phyloP scores from a whole-genome alignment of 2,888 invertebrate genomes.

The Frankliniella intonsa region DNA sequence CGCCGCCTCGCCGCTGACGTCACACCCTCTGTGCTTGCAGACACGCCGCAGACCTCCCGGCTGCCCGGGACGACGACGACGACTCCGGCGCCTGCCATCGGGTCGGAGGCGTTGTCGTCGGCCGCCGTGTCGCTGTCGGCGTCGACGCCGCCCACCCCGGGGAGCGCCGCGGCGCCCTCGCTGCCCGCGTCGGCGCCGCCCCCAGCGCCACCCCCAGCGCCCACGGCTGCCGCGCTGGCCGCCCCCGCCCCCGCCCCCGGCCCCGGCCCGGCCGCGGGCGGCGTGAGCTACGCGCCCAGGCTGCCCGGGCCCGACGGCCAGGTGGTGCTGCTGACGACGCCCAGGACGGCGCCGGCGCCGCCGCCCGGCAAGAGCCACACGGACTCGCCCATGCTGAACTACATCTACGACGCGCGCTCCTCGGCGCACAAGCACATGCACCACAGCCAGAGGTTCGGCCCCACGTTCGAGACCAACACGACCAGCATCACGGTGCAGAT shows the following conservation, averaged over 20 bases:
- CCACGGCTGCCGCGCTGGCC: neutral
- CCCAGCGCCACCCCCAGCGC: neutral
- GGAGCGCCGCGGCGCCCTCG: neutral
- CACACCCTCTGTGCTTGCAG: neutral
- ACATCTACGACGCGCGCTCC: slow-evolving; percentile 67
- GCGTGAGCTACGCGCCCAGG: neutral
- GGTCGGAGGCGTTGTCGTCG: neutral
- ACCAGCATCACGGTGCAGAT: slow-evolving; percentile 69
- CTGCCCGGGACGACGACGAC: neutral
- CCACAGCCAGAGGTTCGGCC: slow-evolving; percentile 46
- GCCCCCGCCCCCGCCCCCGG: neutral
- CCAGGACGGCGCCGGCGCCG: neutral
- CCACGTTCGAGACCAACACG: slow-evolving; percentile 60
- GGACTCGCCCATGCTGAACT: slow-evolving; percentile 67
- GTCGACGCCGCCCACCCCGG: neutral
- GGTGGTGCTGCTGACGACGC: neutral
- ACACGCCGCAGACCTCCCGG: slow-evolving; percentile 2
- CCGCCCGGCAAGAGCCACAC: slow-evolving; percentile 41
- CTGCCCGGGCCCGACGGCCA: neutral
- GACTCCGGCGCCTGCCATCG: neutral
- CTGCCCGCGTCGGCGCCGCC: neutral
- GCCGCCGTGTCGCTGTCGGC: neutral
- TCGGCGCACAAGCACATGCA: slow-evolving; percentile 68
- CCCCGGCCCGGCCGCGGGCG: neutral
- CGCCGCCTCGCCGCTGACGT: too few species aligned